Percentiles rank a stretch among this genome's conserved stretches.
These are phyloP conservation scores for Chiridota heheva DNA, from an alignment of 35 echinoderm and acorn worm species.

Conservation along the genomic window DNA sequence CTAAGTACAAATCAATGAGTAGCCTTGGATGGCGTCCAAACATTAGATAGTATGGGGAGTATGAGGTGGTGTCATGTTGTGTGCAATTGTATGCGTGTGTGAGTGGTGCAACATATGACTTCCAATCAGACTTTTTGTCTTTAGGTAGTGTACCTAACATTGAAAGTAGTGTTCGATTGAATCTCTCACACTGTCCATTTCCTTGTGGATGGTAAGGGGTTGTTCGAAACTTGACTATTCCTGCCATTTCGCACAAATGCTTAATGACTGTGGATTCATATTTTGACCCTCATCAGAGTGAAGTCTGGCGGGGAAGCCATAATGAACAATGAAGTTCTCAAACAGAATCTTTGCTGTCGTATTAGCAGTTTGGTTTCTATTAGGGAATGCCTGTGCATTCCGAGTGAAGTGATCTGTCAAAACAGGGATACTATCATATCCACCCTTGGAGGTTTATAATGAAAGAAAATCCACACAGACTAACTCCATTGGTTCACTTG, in stretches of 20 bases:
- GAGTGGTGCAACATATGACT: conserved; percentile 18
- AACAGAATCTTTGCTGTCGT: conserved; percentile 49
- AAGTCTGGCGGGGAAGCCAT: conserved; percentile 42
- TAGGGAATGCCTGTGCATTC: conserved; percentile 53
- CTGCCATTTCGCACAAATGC: conserved; percentile 31
- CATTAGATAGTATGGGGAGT: conserved; percentile 39
- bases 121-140: conserved; percentile 39
- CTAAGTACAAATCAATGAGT: conserved; percentile 43
- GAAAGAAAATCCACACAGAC: conserved; percentile 78
- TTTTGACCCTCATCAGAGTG: conserved; percentile 46
- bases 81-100: conserved; percentile 50
- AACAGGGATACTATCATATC: conserved; percentile 40
- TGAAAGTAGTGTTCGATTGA: no score
- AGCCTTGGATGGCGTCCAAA: conserved; percentile 52
- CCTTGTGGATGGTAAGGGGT: no score
- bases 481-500: conserved; percentile 57
- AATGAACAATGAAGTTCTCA: conserved; percentile 57
- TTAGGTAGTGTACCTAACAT: conserved; percentile 46
- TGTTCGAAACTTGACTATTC: conserved; percentile 31
- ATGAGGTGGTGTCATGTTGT: conserved; percentile 19
- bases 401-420: conserved; percentile 64
- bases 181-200: no score
- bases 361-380: conserved; percentile 50
- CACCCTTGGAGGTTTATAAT: conserved; percentile 34
- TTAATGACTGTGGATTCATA: conserved; percentile 31